phyloP scores from a whole-genome alignment of 1,140 invertebrate genomes.

The Penaeus chinensis region DNA sequence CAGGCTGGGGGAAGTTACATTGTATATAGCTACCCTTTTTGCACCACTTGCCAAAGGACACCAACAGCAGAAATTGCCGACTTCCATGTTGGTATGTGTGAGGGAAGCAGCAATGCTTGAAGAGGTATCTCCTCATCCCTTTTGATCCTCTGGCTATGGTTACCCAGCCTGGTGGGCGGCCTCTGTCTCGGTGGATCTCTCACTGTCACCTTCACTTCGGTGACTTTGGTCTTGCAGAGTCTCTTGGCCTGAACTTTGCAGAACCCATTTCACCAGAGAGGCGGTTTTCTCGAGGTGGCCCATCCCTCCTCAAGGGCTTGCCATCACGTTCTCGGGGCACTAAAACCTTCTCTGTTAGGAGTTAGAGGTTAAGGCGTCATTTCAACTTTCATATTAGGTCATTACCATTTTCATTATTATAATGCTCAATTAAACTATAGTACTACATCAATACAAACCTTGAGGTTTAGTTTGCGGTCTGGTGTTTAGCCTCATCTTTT shows the following conservation, averaged over 20 bases:
- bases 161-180: constrained; percentile 28
- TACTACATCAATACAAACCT: constrained; percentile 19
- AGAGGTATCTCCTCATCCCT: background rate
- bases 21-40: background rate
- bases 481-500: constrained; percentile 41
- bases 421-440: background rate
- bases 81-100: constrained; percentile 33
- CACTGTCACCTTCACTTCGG: constrained; percentile 35
- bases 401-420: background rate
- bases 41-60: constrained; percentile 27
- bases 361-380: background rate
- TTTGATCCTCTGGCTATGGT: constrained; percentile 6
- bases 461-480: constrained; percentile 38
- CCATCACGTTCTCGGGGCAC: constrained; percentile 50
- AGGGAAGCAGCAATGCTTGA: constrained; percentile 25
- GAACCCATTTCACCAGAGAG: background rate
- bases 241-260: constrained; percentile 24
- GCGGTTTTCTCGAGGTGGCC: constrained; percentile 38
- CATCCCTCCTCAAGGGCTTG: constrained; percentile 46
- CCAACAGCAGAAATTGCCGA: constrained; percentile 26
- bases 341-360: constrained; percentile 39
- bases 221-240: constrained; percentile 50
- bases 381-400: background rate
- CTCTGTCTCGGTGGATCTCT: constrained; percentile 17
- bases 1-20: constrained; percentile 18